Base-by-base conservation (phyloP, 2,797 vertebrate species). In the Euthynnus affinis region DNA sequence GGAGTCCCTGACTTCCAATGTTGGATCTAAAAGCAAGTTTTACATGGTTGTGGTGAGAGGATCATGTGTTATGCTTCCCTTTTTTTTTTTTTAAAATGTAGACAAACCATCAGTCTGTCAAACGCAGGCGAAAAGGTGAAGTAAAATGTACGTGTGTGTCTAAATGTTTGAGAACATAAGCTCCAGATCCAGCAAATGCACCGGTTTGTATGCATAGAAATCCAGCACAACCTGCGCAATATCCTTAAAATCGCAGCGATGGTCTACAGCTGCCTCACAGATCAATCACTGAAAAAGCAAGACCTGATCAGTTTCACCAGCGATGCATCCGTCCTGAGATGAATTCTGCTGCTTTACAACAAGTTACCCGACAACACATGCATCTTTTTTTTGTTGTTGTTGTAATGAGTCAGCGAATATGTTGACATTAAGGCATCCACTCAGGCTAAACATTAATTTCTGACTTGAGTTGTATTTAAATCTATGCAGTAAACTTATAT, bases 1-100 rank as follows among this genome's bases (percentile, higher is more conserved):
- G 69, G 76, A 73, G 61, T 85, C 75, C 78, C 76, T 63, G 73
- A 74, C 53, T 77, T 58, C 3, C 46, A 65, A 15, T 40, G 46
- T 7, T 70, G 40, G 46, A 40, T 62, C 37, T 42, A 12, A 18
- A 29, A 12, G 23, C 18, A 71, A 59, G 76, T 75, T 83, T n/a
- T 22, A 13, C 64, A 48, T 5, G n/a, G 20, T 64, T 49, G 53
- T 42, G 48, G 4, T 1, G 5, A 18, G 4, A 51, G 7, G 22
- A 48, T 25, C 9, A 0, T 46, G n/a, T 44, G 60, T 10, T 17
- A 5, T n/a, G n/a, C n/a, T n/a, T 37, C 46, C 18, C 53, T 7
- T 40, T 15, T 44, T 44, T 44, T 12, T 10, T 3, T n/a, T n/a
- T n/a, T n/a, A n/a, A n/a, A n/a, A 29, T 29, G 27, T 29, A 29